Base-by-base conservation (phyloP, 1,140 invertebrate genomes). In the Drosophila sproati region DNA sequence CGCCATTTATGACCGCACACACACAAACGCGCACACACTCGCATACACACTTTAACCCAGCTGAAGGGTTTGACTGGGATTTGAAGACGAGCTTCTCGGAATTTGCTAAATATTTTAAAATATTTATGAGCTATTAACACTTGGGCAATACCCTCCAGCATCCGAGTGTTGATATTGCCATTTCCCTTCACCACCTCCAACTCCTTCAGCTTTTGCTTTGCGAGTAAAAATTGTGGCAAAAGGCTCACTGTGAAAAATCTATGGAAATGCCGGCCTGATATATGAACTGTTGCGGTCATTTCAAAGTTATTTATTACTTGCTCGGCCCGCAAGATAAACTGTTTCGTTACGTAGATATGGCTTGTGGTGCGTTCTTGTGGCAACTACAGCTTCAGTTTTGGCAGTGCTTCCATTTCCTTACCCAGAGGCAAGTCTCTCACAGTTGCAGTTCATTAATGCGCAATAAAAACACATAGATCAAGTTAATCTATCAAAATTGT, bases 51-150 rank as follows among this genome's bases (percentile, higher is more conserved):
- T 20, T 20, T 20, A 20, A 20, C 20, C 37, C 34, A 47, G 35
- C 56, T 69, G 37, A 57, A 48, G 41, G 35, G 63, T 7, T 48
- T 67, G 52, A 12, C 62, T 64, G 71, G 71, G 71, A 77, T 74
- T 74, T 68, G 71, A 32, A 74, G 56, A 74, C 59, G 39, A 74
- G 39, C 63, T 68, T 48, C 62, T 67, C 61, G 80, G 80, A 90
- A 85, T 85, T 60, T 89, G 80, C 81, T 85, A 89, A 90, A 85
- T 81, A 89, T 90, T 89, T 79, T 89, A 62, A 89, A 90, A 89
- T 89, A 89, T 89, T 89, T 89, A 89, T 89, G 85, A 89, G 85
- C 86, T 89, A 89, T 89, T 89, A 89, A 89, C 85, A 89, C 85
- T 90, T 85, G 77, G 63, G 71, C 71, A 76, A 85, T 76, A 76